Conservation (phyloP, 2,113 vertebrate genomes). For the Rhabdomys dilectus region DNA sequence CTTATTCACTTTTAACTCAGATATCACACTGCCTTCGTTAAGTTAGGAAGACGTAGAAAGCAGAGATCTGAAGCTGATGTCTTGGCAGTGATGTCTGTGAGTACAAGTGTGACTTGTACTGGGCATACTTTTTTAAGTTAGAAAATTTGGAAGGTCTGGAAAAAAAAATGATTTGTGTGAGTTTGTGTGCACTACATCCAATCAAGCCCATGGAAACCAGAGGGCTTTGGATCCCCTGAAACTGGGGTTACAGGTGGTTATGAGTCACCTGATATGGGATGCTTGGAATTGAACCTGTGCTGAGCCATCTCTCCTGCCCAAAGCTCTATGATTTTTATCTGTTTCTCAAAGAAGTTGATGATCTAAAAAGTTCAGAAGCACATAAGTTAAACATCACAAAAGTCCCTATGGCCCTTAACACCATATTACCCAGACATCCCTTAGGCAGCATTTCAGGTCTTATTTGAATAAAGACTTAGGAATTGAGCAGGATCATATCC, state of each 20-base stretch:
- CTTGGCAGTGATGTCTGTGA: neutral
- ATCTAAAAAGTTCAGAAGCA: conserved; percentile 65
- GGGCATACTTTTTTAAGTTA: neutral
- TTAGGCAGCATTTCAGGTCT: conserved; percentile 12
- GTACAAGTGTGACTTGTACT: conserved; percentile 4
- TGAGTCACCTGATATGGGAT: neutral
- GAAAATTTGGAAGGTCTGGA: conserved; percentile 16
- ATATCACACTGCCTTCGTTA: conserved; percentile 32
- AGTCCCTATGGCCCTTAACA: conserved; percentile 39
- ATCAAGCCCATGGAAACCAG: neutral
- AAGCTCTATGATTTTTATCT: neutral
- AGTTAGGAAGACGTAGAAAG: neutral
- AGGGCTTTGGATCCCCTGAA: neutral
- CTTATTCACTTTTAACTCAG: conserved; percentile 11
- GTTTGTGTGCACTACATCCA: neutral
- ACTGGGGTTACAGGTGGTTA: neutral
- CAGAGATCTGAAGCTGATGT: conserved; percentile 42
- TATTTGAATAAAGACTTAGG: conserved; percentile 62
- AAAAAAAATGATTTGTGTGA: neutral
- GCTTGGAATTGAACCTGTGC: neutral
- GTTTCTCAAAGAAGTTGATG: conserved; percentile 50
- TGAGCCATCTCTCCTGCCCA: neutral
- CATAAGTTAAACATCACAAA: conserved; percentile 24
- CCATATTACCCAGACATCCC: conserved; percentile 41
- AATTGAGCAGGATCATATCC: conserved; percentile 11